These are phyloP conservation scores for Dynastes hyllus DNA, from an alignment of 2,888 invertebrate genomes.

Conservation along the genomic window DNA sequence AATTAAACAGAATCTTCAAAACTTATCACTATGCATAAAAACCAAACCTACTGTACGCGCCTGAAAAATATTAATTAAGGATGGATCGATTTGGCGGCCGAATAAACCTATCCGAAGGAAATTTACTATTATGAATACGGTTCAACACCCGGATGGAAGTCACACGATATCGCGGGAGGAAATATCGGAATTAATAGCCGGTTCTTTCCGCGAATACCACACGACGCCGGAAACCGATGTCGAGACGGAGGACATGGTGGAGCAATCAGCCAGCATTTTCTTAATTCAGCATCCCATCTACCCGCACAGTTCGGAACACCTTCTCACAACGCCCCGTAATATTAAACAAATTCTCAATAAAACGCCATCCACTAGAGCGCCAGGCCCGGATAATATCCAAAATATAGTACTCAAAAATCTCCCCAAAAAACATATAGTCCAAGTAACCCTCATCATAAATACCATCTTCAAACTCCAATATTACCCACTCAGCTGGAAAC, in stretches of 20 bases:
- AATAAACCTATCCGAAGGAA: not conserved
- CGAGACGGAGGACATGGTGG: not conserved
- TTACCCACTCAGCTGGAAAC: conserved; percentile 59
- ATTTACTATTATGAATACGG: not conserved
- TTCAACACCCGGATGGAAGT: not conserved
- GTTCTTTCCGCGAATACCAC: not conserved
- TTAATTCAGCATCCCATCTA: not conserved
- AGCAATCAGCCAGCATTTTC: too few species aligned
- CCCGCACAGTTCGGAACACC: not conserved
- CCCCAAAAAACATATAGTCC: conserved; percentile 25
- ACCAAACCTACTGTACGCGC: too few species aligned
- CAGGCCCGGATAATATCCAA: conserved; percentile 47
- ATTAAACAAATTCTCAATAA: conserved; percentile 17
- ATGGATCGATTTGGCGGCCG: conserved; percentile 9
- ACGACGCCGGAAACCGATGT: not conserved
- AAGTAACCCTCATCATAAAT: conserved; percentile 41
- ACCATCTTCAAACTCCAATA: conserved; percentile 42
- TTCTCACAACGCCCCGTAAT: not conserved
- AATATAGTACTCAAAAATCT: conserved; percentile 37
- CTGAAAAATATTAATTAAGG: not conserved
- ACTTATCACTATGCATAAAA: too few species aligned
- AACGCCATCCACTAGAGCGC: conserved; percentile 33
- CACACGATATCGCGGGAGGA: too few species aligned
- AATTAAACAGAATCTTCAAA: too few species aligned
- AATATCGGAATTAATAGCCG: too few species aligned